Percentiles rank a stretch among this genome's conserved stretches.
Conservation (phyloP, 2,797 vertebrate species). For the Crax fasciolata region DNA sequence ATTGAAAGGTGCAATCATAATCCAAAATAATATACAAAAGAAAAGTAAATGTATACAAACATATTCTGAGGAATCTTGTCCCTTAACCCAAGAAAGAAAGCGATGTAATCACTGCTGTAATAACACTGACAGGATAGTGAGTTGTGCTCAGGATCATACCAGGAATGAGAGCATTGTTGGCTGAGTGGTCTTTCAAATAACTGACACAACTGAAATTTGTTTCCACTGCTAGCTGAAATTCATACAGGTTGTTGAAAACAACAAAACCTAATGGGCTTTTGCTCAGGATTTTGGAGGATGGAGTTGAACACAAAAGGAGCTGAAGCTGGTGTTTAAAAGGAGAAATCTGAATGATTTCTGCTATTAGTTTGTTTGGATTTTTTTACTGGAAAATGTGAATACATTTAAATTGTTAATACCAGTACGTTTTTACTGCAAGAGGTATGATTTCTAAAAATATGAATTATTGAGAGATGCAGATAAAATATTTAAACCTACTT, state of each 20-base stretch:
- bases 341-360: conserved; percentile 29
- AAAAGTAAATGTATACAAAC: not conserved
- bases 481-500: conserved; percentile 75
- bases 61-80: not conserved
- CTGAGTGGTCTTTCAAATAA: not conserved
- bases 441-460: conserved; percentile 64
- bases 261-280: conserved; percentile 10
- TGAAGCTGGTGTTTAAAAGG: not conserved
- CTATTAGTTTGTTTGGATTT: not conserved
- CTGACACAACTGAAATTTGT: not conserved
- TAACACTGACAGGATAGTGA: not conserved
- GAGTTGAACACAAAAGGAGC: not conserved
- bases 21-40: not conserved
- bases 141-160: not conserved
- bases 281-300: not conserved
- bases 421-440: conserved; percentile 47
- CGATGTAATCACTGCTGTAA: rapidly evolving
- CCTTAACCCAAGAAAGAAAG: not conserved
- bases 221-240: not conserved
- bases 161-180: not conserved
- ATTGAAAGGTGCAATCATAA: not conserved
- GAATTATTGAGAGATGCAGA: conserved; percentile 69
- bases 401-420: conserved; percentile 37
- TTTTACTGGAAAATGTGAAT: conserved; percentile 42
- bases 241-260: not conserved